Base-by-base conservation (phyloP, 2,888 invertebrate species). In the Leucophenga maculata region DNA sequence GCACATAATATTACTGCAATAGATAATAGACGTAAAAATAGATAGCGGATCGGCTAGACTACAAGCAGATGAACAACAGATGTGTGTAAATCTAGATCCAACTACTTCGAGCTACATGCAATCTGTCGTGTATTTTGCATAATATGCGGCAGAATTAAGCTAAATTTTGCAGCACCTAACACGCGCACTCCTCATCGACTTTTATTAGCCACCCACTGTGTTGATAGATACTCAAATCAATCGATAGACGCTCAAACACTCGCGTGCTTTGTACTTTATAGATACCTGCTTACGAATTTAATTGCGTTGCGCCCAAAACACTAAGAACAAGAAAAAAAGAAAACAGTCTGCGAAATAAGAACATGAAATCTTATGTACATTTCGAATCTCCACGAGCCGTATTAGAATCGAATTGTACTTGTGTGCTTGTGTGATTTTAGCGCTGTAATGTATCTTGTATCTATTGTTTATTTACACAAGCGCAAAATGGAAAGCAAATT, bases 381-480 rank as follows among this genome's bases (percentile, higher is more conserved):
- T 39, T 39, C 39, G 1, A 39, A 39, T 39, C 39, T 39, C 39
- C 39, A 39, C 39, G 39, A 39, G 39, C 39, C 11, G 39, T 54
- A 11, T 54, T 3, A 54, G 54, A 54, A 52, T 18, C n/a, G n/a
- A 52, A 54, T 54, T 18, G 22, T 20, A 9, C 39, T 39, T 60
- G n/a, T 39, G 18, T 16, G 14, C 39, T 11, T 20, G 9, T 39
- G 11, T 16, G 16, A 9, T 39, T 60, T 39, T 16, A 18, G 59
- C 16, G 32, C 11, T 32, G 8, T 11, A 32, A 16, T 44, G 46
- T 62, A 62, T 62, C 62, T 62, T 62, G 82, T 79, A 81, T 83
- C 83, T 83, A 77, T 78, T 82, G 84, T 82, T 82, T 82, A 81
- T 82, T 82, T 82, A 82, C 78, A 82, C 75, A 77, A 84, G 80